Evolutionary conservation across 2,888 invertebrate genomes (phyloP), one percentile per base, ranked within the genome.

Genomic region (Rhimphoctona megacephalus): DNA sequence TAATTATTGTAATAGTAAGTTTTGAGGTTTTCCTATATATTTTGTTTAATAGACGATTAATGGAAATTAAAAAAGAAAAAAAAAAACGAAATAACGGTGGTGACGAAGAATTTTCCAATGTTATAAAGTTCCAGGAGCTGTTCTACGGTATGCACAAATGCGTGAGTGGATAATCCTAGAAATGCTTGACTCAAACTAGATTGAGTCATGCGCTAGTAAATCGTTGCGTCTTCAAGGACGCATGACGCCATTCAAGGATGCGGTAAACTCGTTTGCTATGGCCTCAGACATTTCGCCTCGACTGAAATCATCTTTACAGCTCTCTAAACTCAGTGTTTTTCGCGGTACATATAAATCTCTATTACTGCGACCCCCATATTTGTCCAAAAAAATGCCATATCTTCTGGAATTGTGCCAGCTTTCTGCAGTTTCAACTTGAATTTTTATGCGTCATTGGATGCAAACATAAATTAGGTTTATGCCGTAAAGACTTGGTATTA

Each of bases 371-470:
- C 64, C 30, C 69, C 74, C 43, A 67, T 79, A 54, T 54, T 76
- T 52, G 61, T 25, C 11, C n/a, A 73, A 67, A 80, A 57, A 74
- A 67, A 76, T 79, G 76, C 81, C 57, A 67, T 74, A 83, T 83
- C 83, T 81, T 78, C 67, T 86, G 86, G 86, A 83, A 77, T 67
- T 39, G 81, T 54, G 83, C 86, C 83, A 86, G 80, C 69, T 39
- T 70, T 67, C 64, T 69, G 76, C 77, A 61, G 72, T 30, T 80
- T 54, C 66, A 36, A 70, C n/a, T 81, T 57, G 39, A 66, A 79
- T 70, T 74, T 78, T 43, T 22, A 79, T 83, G 85, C 80, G 80
- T 80, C 70, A 74, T 80, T 74, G 43, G 66, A 33, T 78, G 39
- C 17, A 14, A 54, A 72, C 11, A 57, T n/a, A 57, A 57, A 57